Evolutionary conservation across 2,888 invertebrate genomes (phyloP), one percentile per base, ranked within the genome.

Genomic region (Oligia fasciuncula): DNA sequence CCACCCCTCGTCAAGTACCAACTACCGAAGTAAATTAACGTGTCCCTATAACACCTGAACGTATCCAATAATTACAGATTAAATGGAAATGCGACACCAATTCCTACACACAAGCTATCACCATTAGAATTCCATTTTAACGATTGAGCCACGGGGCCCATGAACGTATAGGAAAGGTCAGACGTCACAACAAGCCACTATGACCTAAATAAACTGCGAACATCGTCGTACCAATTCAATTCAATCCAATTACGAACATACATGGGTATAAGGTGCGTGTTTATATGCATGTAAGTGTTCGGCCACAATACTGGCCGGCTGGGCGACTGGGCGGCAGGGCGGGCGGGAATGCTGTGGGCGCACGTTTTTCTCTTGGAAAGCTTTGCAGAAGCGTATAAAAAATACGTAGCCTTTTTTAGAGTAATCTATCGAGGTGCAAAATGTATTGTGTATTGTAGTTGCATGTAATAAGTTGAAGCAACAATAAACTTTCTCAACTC

Each of bases 141-240:
- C 86, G 89, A 91, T 89, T 89, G 88, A 90, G 84, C 88, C 90
- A 89, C 81, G 85, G 88, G 87, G 66, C 88, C 89, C 87, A 90
- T 90, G 89, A 90, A 90, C 90, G 83, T 85, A 82, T 74, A 71
- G 77, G 57, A 92, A 91, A 93, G 94, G 93, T 93, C 92, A 93
- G 90, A 93, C 87, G 91, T 92, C 92, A 91, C 86, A 87, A 89
- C 80, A 79, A 79, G 87, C 89, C 85, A 89, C 91, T 93, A 91
- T 95, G 95, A 95, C 95, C 96, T 92, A 94, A 94, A 95, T 95
- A 94, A 92, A 92, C 91, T 92, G 89, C 88, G 91, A 92, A 89
- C 93, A 89, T 92, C 93, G 93, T 91, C 92, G 93, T 91, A 93
- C 93, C 95, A 93, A 94, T 95, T 94, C 94, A 94, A 95, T 95